These are phyloP conservation scores for Heliconius melpomene DNA, from an alignment of 1,140 invertebrate species.

Conservation along the genomic window DNA sequence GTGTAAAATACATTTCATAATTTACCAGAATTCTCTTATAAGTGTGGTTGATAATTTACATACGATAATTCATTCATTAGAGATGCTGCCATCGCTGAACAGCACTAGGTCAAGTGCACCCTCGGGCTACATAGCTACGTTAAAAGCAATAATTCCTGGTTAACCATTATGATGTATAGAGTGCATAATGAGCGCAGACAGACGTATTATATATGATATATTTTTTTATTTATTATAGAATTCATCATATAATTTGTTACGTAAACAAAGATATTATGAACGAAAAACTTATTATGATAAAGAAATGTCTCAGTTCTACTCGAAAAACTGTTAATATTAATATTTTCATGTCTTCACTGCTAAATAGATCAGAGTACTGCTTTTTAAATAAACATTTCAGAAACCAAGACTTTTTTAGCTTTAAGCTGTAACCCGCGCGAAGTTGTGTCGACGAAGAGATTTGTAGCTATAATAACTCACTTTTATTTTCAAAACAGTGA, in stretches of 20 bases:
- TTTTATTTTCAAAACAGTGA: background rate
- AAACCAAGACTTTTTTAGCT: too few species aligned
- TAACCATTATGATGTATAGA: conserved; percentile 14
- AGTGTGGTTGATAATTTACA: background rate
- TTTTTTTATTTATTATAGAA: background rate
- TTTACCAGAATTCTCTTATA: background rate
- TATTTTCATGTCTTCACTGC: too few species aligned
- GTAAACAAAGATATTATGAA: background rate
- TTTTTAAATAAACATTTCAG: too few species aligned
- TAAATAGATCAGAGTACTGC: too few species aligned
- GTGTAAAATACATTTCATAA: conserved; percentile 1
- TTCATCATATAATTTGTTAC: background rate
- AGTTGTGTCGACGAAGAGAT: too few species aligned
- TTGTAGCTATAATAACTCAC: background rate
- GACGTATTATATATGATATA: background rate
- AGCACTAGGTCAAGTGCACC: conserved; percentile 15
- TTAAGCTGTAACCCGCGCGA: too few species aligned
- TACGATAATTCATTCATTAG: conserved; percentile 13
- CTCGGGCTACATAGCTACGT: background rate
- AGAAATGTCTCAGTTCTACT: too few species aligned
- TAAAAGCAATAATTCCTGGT: conserved; percentile 16
- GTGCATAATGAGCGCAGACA: background rate
- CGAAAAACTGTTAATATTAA: too few species aligned
- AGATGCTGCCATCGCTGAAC: background rate
- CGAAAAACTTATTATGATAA: too few species aligned